A percentile compares a stretch with the other conserved stretches of the same genome.
Evolutionary conservation across 2,888 invertebrate genomes (phyloP).

Genomic region (Dione juno): DNA sequence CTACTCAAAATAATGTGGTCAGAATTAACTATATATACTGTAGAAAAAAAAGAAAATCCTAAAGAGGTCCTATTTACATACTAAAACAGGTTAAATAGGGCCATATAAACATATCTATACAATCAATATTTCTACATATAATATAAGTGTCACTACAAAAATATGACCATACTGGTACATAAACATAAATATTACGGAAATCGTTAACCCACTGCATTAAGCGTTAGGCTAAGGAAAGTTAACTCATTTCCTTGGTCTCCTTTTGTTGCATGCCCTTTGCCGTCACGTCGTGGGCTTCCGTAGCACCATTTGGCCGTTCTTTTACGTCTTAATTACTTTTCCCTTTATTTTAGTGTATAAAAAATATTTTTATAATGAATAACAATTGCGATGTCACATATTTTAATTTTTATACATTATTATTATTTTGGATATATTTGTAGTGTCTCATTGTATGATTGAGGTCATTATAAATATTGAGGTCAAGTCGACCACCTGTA

Average conservation of each 20-base stretch:
- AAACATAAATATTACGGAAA: conserved; percentile 16
- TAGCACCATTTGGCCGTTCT: conserved; percentile 8
- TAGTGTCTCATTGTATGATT: background rate
- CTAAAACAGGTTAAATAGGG: too few relatives aligned
- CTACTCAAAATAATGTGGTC: too few relatives aligned
- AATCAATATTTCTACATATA: too few relatives aligned
- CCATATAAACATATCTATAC: too few relatives aligned
- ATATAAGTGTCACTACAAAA: background rate
- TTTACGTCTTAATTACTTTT: conserved; percentile 8
- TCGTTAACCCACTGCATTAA: conserved; percentile 18
- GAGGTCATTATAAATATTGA: background rate
- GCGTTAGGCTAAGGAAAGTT: conserved; percentile 17
- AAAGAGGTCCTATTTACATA: too few relatives aligned
- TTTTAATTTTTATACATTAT: background rate
- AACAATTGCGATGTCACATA: background rate
- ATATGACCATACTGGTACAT: background rate
- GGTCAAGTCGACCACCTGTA: background rate
- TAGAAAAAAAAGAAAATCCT: too few relatives aligned
- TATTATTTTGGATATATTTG: background rate
- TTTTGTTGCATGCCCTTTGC: conserved; percentile 24
- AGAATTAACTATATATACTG: too few relatives aligned
- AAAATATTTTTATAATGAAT: background rate
- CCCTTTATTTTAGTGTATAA: background rate
- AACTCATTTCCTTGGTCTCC: conserved; percentile 27
- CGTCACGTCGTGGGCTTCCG: conserved; percentile 25